These are phyloP conservation scores for Hemiscyllium ocellatum DNA, from an alignment of 2,113 vertebrate genomes.

Conservation along the genomic window DNA sequence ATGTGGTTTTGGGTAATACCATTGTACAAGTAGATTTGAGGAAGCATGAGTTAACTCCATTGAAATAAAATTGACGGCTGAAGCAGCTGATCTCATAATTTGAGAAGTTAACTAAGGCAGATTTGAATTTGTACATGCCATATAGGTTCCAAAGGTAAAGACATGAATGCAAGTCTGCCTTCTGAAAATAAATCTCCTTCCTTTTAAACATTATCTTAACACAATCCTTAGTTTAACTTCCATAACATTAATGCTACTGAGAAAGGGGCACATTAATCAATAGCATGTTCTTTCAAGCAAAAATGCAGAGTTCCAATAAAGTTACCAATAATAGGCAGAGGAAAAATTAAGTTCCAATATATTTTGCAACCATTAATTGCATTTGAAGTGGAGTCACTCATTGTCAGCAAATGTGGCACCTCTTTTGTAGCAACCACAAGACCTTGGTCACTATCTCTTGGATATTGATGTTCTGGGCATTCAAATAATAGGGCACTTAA, in stretches of 20 bases:
- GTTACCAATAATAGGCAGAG: too few relatives aligned
- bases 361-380: neutral
- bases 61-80: neutral
- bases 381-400: neutral
- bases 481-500: neutral
- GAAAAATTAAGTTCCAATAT: neutral
- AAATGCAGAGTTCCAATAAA: neutral
- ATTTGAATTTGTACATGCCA: neutral
- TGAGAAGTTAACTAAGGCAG: neutral
- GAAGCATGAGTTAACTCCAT: neutral
- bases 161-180: neutral
- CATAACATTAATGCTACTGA: neutral
- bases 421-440: neutral
- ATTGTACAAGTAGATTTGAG: neutral
- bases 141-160: neutral
- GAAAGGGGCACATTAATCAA: neutral
- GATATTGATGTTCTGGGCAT: neutral
- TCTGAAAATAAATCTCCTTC: neutral
- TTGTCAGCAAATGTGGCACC: neutral
- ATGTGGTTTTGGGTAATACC: neutral
- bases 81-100: neutral
- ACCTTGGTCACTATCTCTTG: neutral
- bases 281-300: neutral
- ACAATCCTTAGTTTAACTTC: neutral
- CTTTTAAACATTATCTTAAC: neutral